Conservation (phyloP, 2,113 vertebrate genomes). For the Oxyruncus cristatus region DNA sequence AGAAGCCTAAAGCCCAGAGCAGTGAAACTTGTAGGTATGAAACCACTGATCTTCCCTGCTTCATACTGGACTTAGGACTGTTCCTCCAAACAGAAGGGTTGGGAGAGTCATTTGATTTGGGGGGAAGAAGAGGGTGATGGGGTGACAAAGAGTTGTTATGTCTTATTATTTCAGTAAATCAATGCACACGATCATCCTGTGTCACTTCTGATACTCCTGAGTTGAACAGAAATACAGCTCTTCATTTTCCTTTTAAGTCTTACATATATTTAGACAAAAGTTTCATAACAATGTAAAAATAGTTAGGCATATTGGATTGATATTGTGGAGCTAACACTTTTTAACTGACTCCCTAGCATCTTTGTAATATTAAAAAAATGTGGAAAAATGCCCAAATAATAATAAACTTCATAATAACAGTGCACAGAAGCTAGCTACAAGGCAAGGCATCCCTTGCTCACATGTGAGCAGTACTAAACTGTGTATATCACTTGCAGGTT, state of each 20-base stretch:
- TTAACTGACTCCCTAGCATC: background rate
- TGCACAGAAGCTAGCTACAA: background rate
- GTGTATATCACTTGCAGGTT: background rate
- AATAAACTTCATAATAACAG: background rate
- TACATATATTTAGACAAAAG: background rate
- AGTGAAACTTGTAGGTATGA: background rate
- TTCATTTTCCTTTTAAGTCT: background rate
- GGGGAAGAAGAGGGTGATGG: accelerated
- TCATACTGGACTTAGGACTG: background rate
- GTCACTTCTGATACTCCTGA: background rate
- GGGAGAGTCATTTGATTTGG: background rate
- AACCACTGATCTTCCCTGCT: background rate
- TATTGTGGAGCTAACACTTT: background rate
- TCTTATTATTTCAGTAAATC: background rate
- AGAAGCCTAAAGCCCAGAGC: background rate
- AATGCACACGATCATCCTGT: background rate
- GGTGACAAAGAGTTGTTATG: background rate
- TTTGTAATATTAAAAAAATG: background rate
- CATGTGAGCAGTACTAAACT: background rate
- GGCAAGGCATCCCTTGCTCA: background rate
- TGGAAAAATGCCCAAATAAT: background rate
- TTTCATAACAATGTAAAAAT: background rate
- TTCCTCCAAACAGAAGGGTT: background rate
- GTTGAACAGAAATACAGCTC: background rate
- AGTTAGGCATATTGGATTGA: background rate